Evolutionary conservation across 2,888 invertebrate genomes (phyloP).

Genomic region (Suillia variegata): DNA sequence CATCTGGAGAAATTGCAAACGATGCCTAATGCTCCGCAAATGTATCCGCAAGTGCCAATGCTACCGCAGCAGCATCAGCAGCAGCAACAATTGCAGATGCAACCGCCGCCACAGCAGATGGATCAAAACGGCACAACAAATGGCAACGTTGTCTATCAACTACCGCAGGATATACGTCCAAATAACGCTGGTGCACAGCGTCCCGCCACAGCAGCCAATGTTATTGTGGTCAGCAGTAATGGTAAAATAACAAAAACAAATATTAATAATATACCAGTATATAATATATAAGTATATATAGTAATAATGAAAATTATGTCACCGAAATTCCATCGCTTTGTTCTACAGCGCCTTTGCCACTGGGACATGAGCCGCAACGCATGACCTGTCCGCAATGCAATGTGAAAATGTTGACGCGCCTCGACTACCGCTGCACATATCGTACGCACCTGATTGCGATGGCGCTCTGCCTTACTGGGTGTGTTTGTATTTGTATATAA

Average conservation of each 20-base stretch:
- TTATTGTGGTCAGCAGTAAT: constrained; percentile 19
- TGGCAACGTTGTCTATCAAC: too few species aligned
- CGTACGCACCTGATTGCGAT: constrained; percentile 38
- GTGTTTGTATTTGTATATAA: constrained; percentile 3
- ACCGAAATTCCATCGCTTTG: background rate
- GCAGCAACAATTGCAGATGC: background rate
- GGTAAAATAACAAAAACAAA: constrained; percentile 16
- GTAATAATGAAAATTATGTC: background rate
- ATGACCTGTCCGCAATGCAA: constrained; percentile 35
- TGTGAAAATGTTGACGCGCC: constrained; percentile 27
- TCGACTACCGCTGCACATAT: constrained; percentile 30
- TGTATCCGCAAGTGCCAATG: background rate
- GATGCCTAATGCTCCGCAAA: background rate
- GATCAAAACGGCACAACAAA: too few species aligned
- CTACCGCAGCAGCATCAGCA: background rate
- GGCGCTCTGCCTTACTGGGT: constrained; percentile 36
- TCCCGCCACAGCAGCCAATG: background rate
- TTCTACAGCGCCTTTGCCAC: constrained; percentile 7
- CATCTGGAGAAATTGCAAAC: background rate
- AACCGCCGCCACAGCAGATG: background rate
- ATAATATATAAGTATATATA: background rate
- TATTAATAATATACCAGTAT: too few species aligned
- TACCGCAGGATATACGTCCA: background rate
- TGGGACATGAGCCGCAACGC: constrained; percentile 34
- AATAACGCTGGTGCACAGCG: background rate